Base-by-base conservation (phyloP, 2,113 vertebrate genomes). In the Xiphophorus hellerii region DNA sequence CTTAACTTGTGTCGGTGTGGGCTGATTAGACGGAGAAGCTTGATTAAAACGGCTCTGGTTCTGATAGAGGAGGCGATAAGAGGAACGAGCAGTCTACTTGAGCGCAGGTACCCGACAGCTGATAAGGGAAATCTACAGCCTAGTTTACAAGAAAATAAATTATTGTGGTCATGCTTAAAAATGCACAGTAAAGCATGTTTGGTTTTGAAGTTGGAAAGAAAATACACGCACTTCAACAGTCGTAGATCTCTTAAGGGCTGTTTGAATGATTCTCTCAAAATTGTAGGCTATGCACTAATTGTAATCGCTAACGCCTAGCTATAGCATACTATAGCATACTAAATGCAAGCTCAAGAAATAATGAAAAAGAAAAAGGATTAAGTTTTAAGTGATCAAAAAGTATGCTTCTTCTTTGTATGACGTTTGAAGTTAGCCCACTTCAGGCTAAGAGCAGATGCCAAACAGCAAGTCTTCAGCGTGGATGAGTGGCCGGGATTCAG, bases 11-110 rank as follows among this genome's bases (percentile, higher is more conserved):
- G 76, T 79, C 85, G 80, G 44, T 25, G 29, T 10, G 63, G 67
- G 65, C 73, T 82, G 85, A 88, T 88, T 83, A 87, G 78, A 82
- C 69, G 39, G 62, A 78, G 63, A 69, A 20, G 79, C 72, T 74
- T 79, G 78, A 92, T 91, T 90, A 89, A 89, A 90, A 70, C 71
- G 13, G 13, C 27, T 29, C 37, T 39, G 51, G 22, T 58, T 58
- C 51, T n/a, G 51, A 58, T 58, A 25, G 51, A 58, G 25, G 25
- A n/a, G 51, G 10, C 22, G 22, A 58, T 58, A 58, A 58, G 25
- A 58, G 51, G 25, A 58, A 17, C 9, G 3, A 58, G 51, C 7
- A 58, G 22, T 58, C 51, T n/a, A n/a, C 22, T 58, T n/a, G 51
- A n/a, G 22, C 22, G 7, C 51, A 58, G 25, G 51, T 3, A n/a